phyloP scores from a whole-genome alignment of 2,888 invertebrate genomes.

The Amitus sp. region DNA sequence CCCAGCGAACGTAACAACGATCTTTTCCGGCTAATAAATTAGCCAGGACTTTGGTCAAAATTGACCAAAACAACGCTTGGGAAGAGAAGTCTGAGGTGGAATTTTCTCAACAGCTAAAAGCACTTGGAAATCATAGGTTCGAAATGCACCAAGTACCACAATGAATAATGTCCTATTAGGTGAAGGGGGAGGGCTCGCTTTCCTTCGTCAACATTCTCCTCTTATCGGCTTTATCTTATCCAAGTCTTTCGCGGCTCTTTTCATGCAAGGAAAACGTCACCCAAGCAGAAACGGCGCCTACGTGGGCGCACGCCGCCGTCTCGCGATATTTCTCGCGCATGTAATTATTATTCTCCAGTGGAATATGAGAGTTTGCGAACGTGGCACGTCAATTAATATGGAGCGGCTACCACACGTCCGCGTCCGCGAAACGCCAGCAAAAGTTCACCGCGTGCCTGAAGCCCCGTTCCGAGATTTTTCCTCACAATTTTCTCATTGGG shows the following conservation, averaged over 20 bases:
- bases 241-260: conserved; percentile 8
- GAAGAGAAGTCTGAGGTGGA: too few relatives aligned
- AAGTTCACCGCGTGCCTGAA: conserved; percentile 23
- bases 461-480: conserved; percentile 6
- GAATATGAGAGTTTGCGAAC: conserved; percentile 36
- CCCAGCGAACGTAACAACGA: conserved; percentile 26
- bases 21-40: not conserved
- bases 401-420: conserved; percentile 32
- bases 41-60: too few relatives aligned
- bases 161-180: too few relatives aligned
- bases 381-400: conserved; percentile 40
- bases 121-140: too few relatives aligned
- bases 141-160: too few relatives aligned
- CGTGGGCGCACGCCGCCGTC: conserved; percentile 48
- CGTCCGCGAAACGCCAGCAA: conserved; percentile 25
- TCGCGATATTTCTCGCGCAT: conserved; percentile 31
- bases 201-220: conserved; percentile 7
- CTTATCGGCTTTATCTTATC: conserved; percentile 9
- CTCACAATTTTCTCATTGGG: too few relatives aligned
- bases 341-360: conserved; percentile 43
- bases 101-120: too few relatives aligned
- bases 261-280: conserved; percentile 41
- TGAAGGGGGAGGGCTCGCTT: not conserved
- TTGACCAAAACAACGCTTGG: too few relatives aligned
- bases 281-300: conserved; percentile 53